These are phyloP conservation scores for Urocitellus parryii DNA, from an alignment of 2,113 vertebrate species.

Conservation along the genomic window DNA sequence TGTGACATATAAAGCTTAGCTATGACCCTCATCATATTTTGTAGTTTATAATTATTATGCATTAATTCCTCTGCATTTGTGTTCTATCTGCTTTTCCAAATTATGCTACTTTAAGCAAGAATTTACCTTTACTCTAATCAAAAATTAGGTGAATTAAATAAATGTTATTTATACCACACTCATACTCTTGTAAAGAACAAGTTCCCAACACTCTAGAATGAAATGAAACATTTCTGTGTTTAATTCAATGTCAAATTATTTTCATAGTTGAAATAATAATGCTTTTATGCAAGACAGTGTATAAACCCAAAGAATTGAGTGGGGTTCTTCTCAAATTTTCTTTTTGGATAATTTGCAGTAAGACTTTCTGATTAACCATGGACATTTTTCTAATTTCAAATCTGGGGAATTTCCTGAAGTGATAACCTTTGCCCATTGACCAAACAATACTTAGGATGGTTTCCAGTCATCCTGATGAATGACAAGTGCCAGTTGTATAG, in stretches of 20 bases:
- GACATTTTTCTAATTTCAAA: background rate
- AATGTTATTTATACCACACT: background rate
- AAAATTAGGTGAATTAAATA: background rate
- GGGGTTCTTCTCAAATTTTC: background rate
- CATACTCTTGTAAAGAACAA: background rate
- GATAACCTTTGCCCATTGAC: background rate
- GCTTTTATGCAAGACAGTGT: background rate
- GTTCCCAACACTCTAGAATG: background rate
- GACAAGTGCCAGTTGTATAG: background rate
- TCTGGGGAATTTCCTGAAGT: background rate
- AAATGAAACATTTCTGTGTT: background rate
- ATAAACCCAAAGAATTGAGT: background rate
- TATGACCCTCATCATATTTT: background rate
- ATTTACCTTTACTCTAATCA: background rate
- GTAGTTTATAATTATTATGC: background rate
- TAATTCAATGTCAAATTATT: background rate
- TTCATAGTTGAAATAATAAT: background rate
- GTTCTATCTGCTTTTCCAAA: background rate
- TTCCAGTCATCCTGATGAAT: background rate
- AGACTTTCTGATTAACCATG: background rate
- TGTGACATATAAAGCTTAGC: background rate
- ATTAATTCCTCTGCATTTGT: background rate
- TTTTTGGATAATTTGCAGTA: background rate
- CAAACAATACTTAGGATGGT: background rate
- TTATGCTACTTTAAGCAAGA: background rate